A percentile compares a stretch with the other conserved stretches of the same genome.
phyloP scores from a whole-genome alignment of 2,113 vertebrate genomes.

The Tursiops truncatus region DNA sequence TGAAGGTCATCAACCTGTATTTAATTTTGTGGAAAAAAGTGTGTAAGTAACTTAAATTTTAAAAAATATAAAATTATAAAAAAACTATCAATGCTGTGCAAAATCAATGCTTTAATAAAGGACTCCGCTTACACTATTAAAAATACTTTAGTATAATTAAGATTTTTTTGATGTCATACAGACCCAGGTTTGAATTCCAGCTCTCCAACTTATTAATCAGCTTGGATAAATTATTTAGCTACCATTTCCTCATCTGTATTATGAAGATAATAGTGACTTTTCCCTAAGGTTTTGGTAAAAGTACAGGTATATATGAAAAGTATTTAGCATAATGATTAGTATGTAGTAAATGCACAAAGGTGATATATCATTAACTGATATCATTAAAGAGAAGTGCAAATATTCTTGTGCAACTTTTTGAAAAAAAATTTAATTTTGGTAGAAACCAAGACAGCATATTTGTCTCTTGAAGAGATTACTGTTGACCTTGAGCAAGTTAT shows the following conservation, averaged over 20 bases:
- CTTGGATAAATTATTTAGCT: neutral
- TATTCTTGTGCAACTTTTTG: neutral
- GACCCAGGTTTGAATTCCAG: neutral
- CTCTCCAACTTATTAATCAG: neutral
- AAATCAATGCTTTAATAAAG: neutral
- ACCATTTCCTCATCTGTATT: neutral
- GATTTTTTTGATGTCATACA: neutral
- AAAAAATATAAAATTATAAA: neutral
- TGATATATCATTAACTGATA: neutral
- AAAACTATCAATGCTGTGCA: neutral
- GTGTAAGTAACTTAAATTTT: neutral
- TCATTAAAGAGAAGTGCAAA: neutral
- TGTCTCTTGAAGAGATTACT: neutral
- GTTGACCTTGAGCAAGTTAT: neutral
- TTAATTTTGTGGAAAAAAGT: neutral
- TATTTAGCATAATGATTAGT: neutral
- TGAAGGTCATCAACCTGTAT: neutral
- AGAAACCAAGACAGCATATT: neutral
- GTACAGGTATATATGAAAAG: neutral
- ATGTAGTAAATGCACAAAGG: neutral
- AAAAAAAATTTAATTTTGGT: neutral
- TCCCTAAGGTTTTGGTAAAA: neutral
- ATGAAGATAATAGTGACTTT: neutral
- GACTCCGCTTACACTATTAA: neutral
- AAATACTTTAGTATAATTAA: neutral